Conservation (phyloP, 2,888 invertebrate species). For the Tribolium freemani region DNA sequence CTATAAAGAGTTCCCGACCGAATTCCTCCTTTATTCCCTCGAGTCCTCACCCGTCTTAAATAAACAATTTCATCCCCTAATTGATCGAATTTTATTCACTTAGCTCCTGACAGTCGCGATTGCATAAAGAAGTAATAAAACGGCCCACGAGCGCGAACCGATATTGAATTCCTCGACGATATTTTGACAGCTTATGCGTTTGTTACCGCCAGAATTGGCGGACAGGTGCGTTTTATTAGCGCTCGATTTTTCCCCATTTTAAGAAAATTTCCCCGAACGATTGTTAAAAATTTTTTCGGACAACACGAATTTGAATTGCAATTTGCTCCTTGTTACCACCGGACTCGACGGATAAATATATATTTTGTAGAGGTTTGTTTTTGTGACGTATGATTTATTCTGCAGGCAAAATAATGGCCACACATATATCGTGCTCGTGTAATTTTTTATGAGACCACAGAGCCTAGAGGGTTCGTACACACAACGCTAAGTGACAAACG, state of each 20-base stretch:
- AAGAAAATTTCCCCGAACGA: not conserved
- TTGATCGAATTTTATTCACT: slow-evolving; percentile 11
- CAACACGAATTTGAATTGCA: not conserved
- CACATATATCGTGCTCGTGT: slow-evolving; percentile 47
- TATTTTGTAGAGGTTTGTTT: slow-evolving; percentile 41
- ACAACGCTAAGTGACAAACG: slow-evolving; percentile 33
- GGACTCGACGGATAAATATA: slow-evolving; percentile 1
- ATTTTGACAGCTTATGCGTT: slow-evolving; percentile 60
- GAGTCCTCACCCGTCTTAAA: slow-evolving; percentile 4
- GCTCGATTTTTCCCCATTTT: not conserved
- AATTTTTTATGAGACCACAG: slow-evolving; percentile 51
- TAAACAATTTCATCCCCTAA: slow-evolving; percentile 13
- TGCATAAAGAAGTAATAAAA: slow-evolving; percentile 41
- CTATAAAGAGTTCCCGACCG: slow-evolving; percentile 13
- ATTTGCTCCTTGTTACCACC: not conserved
- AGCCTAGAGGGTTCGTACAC: slow-evolving; percentile 20
- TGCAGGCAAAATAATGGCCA: slow-evolving; percentile 48
- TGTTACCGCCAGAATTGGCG: slow-evolving; percentile 57
- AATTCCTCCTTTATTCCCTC: slow-evolving; percentile 1
- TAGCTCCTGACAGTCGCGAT: slow-evolving; percentile 2
- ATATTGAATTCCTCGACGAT: slow-evolving; percentile 44
- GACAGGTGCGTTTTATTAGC: slow-evolving; percentile 60
- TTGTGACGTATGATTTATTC: slow-evolving; percentile 51
- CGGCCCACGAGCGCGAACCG: slow-evolving; percentile 14
- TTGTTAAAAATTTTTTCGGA: not conserved